Percentiles rank a stretch among this genome's conserved stretches.
These are phyloP conservation scores for Lasioglossum marginatum DNA, from an alignment of 2,888 invertebrate species.

Conservation along the genomic window DNA sequence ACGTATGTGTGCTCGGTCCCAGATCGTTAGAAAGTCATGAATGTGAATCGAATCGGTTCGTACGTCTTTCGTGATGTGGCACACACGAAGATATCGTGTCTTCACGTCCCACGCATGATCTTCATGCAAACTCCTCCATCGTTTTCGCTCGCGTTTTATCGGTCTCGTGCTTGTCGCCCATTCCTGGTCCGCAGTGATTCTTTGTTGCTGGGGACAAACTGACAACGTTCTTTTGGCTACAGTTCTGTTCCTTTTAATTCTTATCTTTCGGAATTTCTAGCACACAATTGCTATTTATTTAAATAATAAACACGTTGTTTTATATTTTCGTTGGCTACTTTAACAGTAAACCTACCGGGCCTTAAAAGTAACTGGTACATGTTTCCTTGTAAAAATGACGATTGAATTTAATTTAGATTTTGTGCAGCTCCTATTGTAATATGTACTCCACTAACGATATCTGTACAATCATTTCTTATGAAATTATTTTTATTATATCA, in stretches of 20 bases:
- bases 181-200: conserved; percentile 38
- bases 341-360: too few species aligned
- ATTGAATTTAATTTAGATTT: too few species aligned
- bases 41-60: conserved; percentile 73
- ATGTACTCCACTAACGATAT: too few species aligned
- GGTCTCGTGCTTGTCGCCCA: conserved; percentile 52
- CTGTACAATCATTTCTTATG: too few species aligned
- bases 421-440: too few species aligned
- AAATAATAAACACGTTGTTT: background rate
- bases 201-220: conserved; percentile 35
- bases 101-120: conserved; percentile 74
- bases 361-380: too few species aligned
- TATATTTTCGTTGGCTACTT: too few species aligned
- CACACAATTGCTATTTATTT: background rate
- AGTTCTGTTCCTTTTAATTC: background rate
- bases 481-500: too few species aligned
- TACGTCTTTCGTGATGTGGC: conserved; percentile 76
- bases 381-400: too few species aligned
- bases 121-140: conserved; percentile 59
- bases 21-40: conserved; percentile 80
- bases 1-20: conserved; percentile 49
- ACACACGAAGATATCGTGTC: conserved; percentile 73
- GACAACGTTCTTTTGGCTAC: conserved; percentile 25
- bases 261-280: background rate
- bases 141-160: conserved; percentile 68